Percentiles rank a stretch among this genome's conserved stretches.
Conservation (phyloP, 2,888 invertebrate species). For the Andrena trimmerana region DNA sequence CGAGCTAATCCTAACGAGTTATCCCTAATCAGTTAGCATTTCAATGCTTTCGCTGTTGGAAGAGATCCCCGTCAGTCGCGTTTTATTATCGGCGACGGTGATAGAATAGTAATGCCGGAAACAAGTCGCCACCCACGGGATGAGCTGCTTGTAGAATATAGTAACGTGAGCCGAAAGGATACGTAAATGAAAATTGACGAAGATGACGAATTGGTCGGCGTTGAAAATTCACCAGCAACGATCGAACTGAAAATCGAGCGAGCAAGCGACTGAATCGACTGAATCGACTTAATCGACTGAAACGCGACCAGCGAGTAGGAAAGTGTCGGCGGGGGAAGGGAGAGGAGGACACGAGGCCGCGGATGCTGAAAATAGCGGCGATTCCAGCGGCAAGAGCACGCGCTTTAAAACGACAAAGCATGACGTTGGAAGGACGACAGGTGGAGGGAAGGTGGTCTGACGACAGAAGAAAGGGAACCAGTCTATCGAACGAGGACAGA, state of each 20-base stretch:
- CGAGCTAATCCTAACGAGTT: too few relatives aligned
- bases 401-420: slow-evolving; percentile 9
- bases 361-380: neutral
- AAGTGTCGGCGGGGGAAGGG: too few relatives aligned
- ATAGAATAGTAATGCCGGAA: slow-evolving; percentile 60
- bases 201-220: neutral
- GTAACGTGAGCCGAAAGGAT: neutral
- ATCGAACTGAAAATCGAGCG: neutral
- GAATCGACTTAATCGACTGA: too few relatives aligned
- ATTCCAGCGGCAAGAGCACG: neutral
- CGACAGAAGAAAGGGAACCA: slow-evolving; percentile 41
- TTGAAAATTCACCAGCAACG: too few relatives aligned
- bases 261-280: neutral
- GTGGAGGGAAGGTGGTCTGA: slow-evolving; percentile 39
- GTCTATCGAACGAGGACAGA: slow-evolving; percentile 41
- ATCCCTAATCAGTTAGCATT: too few relatives aligned
- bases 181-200: neutral
- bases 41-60: neutral
- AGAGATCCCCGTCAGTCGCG: slow-evolving; percentile 4
- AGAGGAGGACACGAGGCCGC: neutral
- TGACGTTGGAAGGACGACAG: slow-evolving; percentile 44
- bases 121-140: slow-evolving; percentile 16
- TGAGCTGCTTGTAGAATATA: neutral
- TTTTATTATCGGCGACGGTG: slow-evolving; percentile 55
- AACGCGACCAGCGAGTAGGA: too few relatives aligned